Evolutionary conservation across 2,113 vertebrate species (phyloP), one percentile per base, ranked within the genome.

Genomic region (Chlorodrepanis virens): DNA sequence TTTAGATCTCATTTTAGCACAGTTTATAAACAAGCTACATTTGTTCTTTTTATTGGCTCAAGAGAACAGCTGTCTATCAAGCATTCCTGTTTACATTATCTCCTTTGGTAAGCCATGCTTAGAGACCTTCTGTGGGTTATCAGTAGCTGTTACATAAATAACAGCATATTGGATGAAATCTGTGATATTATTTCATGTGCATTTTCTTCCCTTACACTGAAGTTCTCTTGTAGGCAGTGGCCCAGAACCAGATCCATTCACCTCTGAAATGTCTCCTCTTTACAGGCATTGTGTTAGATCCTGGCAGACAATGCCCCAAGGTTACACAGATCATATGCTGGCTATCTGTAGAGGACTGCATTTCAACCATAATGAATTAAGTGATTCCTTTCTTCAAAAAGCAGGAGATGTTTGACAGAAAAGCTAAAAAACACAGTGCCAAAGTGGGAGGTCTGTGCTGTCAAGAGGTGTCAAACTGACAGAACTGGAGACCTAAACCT

Each of bases 11-110:
- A 69, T 94, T 96, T 97, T 93, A 91, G 77, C 64, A 72, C 67
- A 94, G 78, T 97, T 96, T 95, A 91, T 93, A 95, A 96, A 96
- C 87, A 94, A 89, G 49, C 29, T 69, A 83, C 82, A 72, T 94
- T 96, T 94, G 42, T 90, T 95, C 86, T 85, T 92, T 96, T 94
- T 93, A 79, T 93, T 95, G 94, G 83, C 92, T 95, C 33, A 81
- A 90, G 53, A 96, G 71, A 86, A 92, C 81, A 95, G 75, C 75
- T 96, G 90, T 96, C 95, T 96, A 86, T 97, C 89, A 97, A 95
- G 22, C 22, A 29, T 92, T 91, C 60, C 61, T 91, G 45, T 93
- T 95, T 94, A 88, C 76, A 75, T 3, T 14, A 59, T 93, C 39
- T 89, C 83, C 93, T 77, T 18, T 75, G 57, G 45, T 75, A 88